These are phyloP conservation scores for Pangasianodon hypophthalmus DNA, from an alignment of 2,113 vertebrate genomes.

Conservation along the genomic window DNA sequence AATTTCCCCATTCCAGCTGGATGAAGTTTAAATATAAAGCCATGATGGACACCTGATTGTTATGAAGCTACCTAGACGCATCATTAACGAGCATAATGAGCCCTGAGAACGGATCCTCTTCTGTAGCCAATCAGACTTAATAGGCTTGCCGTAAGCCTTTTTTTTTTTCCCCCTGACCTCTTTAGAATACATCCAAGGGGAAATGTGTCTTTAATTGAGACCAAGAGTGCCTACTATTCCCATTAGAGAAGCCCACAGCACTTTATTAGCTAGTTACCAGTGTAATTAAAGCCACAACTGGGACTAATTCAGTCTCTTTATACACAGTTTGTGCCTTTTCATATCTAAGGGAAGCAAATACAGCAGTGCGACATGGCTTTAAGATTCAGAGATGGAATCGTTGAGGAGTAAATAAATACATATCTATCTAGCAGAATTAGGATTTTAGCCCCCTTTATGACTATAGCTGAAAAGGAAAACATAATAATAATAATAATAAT, in stretches of 20 bases:
- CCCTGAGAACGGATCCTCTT: conserved; percentile 5
- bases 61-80: conserved; percentile 22
- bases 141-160: conserved; percentile 32
- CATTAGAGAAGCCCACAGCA: conserved; percentile 29
- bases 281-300: conserved; percentile 44
- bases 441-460: background rate
- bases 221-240: conserved; percentile 41
- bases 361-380: background rate
- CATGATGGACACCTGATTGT: conserved; percentile 5
- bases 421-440: background rate
- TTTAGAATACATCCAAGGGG: conserved; percentile 34
- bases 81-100: conserved; percentile 13
- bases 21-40: conserved; percentile 15
- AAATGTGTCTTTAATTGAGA: conserved; percentile 51
- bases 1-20: background rate
- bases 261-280: conserved; percentile 43
- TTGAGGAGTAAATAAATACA: background rate
- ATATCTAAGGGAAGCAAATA: background rate
- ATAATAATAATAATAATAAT: background rate
- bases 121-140: conserved; percentile 36
- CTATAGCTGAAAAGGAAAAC: background rate
- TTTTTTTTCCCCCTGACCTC: conserved; percentile 14
- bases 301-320: conserved; percentile 31
- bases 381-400: background rate
- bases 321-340: conserved; percentile 12